Percentiles rank a stretch among this genome's conserved stretches.
Evolutionary conservation across 2,888 invertebrate genomes (phyloP).

Genomic region (Polydrusus tereticollis): DNA sequence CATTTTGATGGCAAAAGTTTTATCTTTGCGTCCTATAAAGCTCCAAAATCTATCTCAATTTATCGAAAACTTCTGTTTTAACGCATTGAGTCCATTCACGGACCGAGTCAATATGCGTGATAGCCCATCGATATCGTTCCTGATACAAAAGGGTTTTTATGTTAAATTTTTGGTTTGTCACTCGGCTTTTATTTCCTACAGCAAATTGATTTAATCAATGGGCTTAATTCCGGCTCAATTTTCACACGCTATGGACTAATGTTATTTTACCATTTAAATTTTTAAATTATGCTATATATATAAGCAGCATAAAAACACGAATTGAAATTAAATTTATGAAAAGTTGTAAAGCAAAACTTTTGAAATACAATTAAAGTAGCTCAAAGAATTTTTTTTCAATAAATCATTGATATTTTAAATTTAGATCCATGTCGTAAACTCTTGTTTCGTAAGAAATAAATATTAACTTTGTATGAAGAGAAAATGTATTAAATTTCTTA

Average conservation of each 20-base stretch:
- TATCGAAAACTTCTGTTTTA: constrained; percentile 36
- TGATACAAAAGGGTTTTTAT: constrained; percentile 34
- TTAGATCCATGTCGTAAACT: too few species aligned
- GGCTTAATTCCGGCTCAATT: background rate
- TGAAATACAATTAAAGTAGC: too few species aligned
- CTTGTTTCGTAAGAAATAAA: too few species aligned
- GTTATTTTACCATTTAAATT: background rate
- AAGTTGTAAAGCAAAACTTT: too few species aligned
- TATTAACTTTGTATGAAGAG: too few species aligned
- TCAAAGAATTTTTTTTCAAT: too few species aligned
- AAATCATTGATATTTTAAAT: too few species aligned
- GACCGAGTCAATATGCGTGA: constrained; percentile 28
- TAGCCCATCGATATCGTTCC: constrained; percentile 19
- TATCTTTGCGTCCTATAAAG: constrained; percentile 32
- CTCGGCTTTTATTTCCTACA: constrained; percentile 26
- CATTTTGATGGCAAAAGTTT: constrained; percentile 28
- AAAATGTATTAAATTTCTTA: too few species aligned
- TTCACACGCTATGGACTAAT: constrained; percentile 8
- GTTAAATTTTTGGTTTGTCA: constrained; percentile 37
- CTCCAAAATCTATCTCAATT: constrained; percentile 38
- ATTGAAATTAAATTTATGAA: too few species aligned
- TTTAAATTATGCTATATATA: too few species aligned
- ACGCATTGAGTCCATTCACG: constrained; percentile 29
- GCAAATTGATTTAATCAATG: constrained; percentile 31
- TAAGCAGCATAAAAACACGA: too few species aligned